Evolutionary conservation across 2,113 vertebrate species (phyloP), one percentile per base, ranked within the genome.

Genomic region (Ursus arctos): DNA sequence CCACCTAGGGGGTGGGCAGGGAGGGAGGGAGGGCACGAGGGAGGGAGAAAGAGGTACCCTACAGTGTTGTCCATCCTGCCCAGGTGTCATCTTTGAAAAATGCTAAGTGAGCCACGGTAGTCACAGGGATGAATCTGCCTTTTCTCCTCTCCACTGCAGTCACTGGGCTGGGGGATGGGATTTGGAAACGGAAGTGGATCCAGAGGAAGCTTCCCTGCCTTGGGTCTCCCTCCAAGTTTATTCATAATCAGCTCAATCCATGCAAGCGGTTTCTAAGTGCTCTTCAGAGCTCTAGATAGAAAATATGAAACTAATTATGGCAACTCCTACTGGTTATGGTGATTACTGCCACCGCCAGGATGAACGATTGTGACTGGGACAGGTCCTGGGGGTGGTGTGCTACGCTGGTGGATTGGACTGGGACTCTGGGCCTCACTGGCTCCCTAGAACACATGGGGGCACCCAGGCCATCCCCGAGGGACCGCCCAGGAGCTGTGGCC

Each of bases 141-240:
- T 36, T 57, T 82, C 57, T 26, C 33, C 51, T 71, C 31, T 21
- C 15, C 3, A 15, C n/a, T 21, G 11, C 19, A 0, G 14, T 63
- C 53, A 43, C 83, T 36, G 49, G 40, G 28, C 15, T 6, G 6
- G 28, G 59, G 5, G 40, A 5, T 33, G 59, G 26, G 51, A 28
- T 84, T 59, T 61, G 33, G 57, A 65, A 80, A 40, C 0, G 2
- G 36, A 53, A 83, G 31, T 43, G 76, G 76, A 11, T 76, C 63
- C 71, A 94, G 55, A 96, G 89, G 89, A 97, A 82, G 92, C 47
- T 85, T 21, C 86, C 92, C 80, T 95, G 61, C 59, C 22, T 81
- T 36, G 2, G 4, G 86, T 95, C 74, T 87, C 92, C 96, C 96
- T 85, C 92, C 92, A 95, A 82, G 51, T 98, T 98, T 98, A 98